Evolutionary conservation across 1,140 invertebrate genomes (phyloP), one percentile per base, ranked within the genome.

Genomic region (Caenorhabditis tropicalis): DNA sequence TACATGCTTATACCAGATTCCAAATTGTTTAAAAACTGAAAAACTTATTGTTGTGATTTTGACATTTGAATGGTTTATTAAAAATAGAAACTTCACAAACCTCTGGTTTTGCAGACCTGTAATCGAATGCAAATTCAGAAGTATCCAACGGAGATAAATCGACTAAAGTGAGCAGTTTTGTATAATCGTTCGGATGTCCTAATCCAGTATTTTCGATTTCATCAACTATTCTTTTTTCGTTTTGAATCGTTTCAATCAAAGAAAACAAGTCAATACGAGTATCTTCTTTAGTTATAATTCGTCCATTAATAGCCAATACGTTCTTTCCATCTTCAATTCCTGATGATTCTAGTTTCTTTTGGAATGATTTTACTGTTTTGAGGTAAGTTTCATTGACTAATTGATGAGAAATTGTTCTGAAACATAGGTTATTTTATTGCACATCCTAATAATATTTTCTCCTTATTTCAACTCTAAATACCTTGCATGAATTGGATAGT

Each of bases 1-100:
- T 43, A 74, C 1, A 29, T n/a, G 7, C 33, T 24, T 24, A 12
- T 1, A 12, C 1, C 24, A 0, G 65, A 43, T 74, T 74, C 65
- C 36, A 74, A 6, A 46, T 74, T 19, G 65, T 74, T 74, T 7
- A 74, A 36, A 12, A 33, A 74, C 65, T 70, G 60, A 58, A 58
- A 29, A 31, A 29, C 21, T 53, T 16, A n/a, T n/a, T 53, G 1
- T 53, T 29, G n/a, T 29, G 31, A 29, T 29, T n/a, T 27, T 60
- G 0, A 3, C 4, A 12, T 29, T 4, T 31, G 10, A 7, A 53
- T n/a, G n/a, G 7, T 60, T 60, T 31, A 0, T 60, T 7, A 60
- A 60, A 27, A 58, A 29, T 9, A 9, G 10, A 21, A 21, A 70
- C 2, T n/a, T 36, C 16, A 36, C 60, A 10, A 29, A 58, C 53